Conservation (phyloP, 1,140 invertebrate species). For the Dufourea novaeangliae region DNA sequence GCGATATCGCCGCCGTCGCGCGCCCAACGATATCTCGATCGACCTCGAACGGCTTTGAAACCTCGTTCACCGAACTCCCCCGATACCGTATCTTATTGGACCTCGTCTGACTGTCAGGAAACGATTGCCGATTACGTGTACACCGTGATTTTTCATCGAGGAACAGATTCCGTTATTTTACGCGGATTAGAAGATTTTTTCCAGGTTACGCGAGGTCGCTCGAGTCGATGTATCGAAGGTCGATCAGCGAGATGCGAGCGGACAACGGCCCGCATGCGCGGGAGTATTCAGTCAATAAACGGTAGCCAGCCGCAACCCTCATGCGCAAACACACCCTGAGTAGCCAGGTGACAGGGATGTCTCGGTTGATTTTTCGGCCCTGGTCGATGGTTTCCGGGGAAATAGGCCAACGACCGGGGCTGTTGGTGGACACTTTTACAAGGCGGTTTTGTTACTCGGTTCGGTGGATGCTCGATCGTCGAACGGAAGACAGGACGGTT, state of each 20-base stretch:
- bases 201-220: neutral
- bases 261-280: slow-evolving; percentile 60
- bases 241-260: slow-evolving; percentile 41
- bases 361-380: neutral
- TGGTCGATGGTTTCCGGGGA: neutral
- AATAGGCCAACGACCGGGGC: slow-evolving; percentile 39
- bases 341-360: slow-evolving; percentile 30
- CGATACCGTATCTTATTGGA: neutral
- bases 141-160: neutral
- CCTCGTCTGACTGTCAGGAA: neutral
- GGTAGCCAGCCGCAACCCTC: slow-evolving; percentile 62
- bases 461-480: neutral
- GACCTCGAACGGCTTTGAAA: slow-evolving; percentile 39
- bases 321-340: slow-evolving; percentile 71
- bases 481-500: too few species aligned
- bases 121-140: too few species aligned
- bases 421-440: neutral
- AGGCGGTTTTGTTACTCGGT: neutral
- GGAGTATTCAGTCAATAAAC: slow-evolving; percentile 74
- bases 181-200: neutral
- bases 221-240: slow-evolving; percentile 58
- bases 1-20: slow-evolving; percentile 48
- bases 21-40: slow-evolving; percentile 56
- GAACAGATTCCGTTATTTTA: neutral
- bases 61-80: neutral